Percentiles rank a stretch among this genome's conserved stretches.
Evolutionary conservation across 1,140 invertebrate genomes (phyloP).

Genomic region (Yoshiicerus persimilis): DNA sequence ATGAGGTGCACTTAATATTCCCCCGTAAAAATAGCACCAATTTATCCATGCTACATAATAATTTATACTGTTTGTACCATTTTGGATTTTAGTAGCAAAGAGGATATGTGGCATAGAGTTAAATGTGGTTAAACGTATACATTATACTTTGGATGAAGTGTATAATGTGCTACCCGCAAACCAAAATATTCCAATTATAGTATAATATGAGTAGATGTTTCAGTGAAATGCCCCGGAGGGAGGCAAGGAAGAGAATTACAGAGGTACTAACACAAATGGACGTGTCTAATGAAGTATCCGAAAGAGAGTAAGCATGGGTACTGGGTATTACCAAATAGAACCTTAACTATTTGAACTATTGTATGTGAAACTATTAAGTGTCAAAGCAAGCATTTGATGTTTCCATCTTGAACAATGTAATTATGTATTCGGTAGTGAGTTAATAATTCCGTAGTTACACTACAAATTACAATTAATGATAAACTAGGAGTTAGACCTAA

Average conservation of each 20-base stretch:
- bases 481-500: neutral
- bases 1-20: too few species aligned
- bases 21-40: neutral
- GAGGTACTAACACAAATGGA: neutral
- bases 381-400: neutral
- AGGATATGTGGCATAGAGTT: too few species aligned
- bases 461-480: neutral
- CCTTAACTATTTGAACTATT: neutral
- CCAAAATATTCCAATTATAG: neutral
- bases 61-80: neutral
- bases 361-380: neutral
- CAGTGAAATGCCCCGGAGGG: neutral
- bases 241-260: neutral
- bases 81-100: neutral
- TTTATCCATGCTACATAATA: neutral
- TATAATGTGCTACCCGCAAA: neutral
- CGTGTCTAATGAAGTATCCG: neutral
- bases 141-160: too few species aligned
- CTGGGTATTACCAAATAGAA: neutral
- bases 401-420: neutral
- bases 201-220: too few species aligned
- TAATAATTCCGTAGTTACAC: neutral
- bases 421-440: neutral
- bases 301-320: neutral
- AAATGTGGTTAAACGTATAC: too few species aligned